Base-by-base conservation (phyloP, 2,113 vertebrate species). In the Micronycteris hirsuta region DNA sequence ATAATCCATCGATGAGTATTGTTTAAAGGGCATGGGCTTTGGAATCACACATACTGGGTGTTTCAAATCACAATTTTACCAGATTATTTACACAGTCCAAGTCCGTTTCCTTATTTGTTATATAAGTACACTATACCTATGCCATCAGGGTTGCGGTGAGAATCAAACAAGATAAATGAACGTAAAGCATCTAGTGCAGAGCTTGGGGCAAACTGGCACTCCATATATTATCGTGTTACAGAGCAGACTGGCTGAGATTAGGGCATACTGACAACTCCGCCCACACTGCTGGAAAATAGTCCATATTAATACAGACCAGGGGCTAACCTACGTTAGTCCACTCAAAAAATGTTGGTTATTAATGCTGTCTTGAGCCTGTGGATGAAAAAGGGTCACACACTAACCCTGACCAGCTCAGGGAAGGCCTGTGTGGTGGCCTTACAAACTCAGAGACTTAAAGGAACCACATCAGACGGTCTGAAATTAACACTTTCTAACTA, bases 121-220 rank as follows among this genome's bases (percentile, higher is more conserved):
- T 45, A 19, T 70, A 90, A 76, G 26, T 61, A 65, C 80, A 84
- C n/a, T 58, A 56, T 70, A 71, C 11, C 45, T 95, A 56, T 61
- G 52, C 24, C 87, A 43, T 96, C 38, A 87, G 24, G 14, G 5
- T 77, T 95, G 33, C 93, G 63, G 85, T 70, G 77, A 85, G 38
- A 95, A 85, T 94, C 33, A 86, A 90, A 78, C n/a, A 87, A 80
- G 36, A 54, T 87, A 87, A 94, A 36, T 86, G 63, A 89, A 78
- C 85, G 49, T 65, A 88, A 90, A 88, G 43, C 41, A 81, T 70
- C 14, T 41, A 80, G 54, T 68, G 58, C 13, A 68, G 4, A 45
- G 47, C 36, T 89, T 78, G 33, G 24, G 74, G 76, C 22, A 90
- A 67, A 74, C n/a, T 80, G 26, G 36, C 22, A 86, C 41, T 90